Evolutionary conservation across 2,888 invertebrate species (phyloP), one percentile per base, ranked within the genome.

Genomic region (Trissonchulus latispiculum): DNA sequence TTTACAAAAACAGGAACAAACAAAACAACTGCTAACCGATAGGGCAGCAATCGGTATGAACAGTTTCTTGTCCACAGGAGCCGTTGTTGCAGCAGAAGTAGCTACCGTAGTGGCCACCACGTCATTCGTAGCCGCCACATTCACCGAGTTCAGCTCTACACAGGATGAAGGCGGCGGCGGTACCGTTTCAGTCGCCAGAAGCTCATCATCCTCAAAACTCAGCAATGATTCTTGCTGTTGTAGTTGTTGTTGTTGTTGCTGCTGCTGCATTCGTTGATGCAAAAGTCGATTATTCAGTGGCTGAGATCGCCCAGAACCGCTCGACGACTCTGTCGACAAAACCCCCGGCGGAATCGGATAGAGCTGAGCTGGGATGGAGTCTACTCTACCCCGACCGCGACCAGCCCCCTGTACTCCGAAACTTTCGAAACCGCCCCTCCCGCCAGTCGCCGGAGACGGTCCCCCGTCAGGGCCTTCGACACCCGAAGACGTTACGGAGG

Each of bases 201-300:
- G 48, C 8, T 48, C 48, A 23, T 64, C 66, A 64, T 29, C 66
- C 32, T 64, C 32, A 32, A 33, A 64, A 8, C 8, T 15, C 31
- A 64, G 28, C 35, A 64, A 64, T 33, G 31, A 33, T 33, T 64
- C 66, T 64, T 64, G 66, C 66, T 64, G 15, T 64, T 64, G 66
- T 64, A 15, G 66, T 64, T 33, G 66, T 64, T 64, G 66, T 64
- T 33, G 66, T 33, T 33, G 66, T n/a, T 64, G 66, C 35, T 33
- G 66, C 66, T 64, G 32, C 35, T 64, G 66, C 28, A 15, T 8
- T 64, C 28, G 66, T 18, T 33, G 66, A 32, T 32, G 66, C 66
- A 32, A 33, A 15, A 64, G 8, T 8, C 35, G 32, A 64, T 64
- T 64, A 64, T 64, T 64, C 8, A 18, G 66, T n/a, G 8, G 32